Evolutionary conservation across 2,797 vertebrate genomes (phyloP), one percentile per base, ranked within the genome.

Genomic region (Tapirus indicus): DNA sequence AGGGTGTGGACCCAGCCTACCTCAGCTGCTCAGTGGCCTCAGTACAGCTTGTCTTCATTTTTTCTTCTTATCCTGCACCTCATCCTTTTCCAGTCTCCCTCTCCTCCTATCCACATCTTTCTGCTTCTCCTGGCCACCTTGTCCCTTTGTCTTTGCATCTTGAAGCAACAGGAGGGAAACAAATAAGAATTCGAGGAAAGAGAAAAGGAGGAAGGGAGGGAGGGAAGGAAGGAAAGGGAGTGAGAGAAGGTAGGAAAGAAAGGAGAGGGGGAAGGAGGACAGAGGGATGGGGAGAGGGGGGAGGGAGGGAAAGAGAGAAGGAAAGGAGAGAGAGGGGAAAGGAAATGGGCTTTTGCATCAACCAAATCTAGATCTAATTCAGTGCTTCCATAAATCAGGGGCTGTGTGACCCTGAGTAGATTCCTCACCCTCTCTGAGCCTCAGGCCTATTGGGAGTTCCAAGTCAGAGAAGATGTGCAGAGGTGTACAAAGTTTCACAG

Each of bases 11-110:
- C 27, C 58, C 58, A 13, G 35, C 56, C 49, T 41, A 5, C 25
- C 32, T 35, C 72, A n/a, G 64, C 52, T 6, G 52, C 35, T 77
- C 7, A 0, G 0, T 0, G 1, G 41, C 78, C 69, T 44, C 0
- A 6, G 23, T 3, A 38, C 68, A 23, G 35, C 12, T 18, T 16
- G 25, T n/a, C 38, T 23, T 38, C 29, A 2, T 27, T 5, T 7
- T 11, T 12, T 79, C 49, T 35, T n/a, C 17, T 11, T 29, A 12
- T 47, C 35, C 35, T 2, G 60, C 77, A 6, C 20, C 20, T 21
- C 41, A 2, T 7, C 56, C 66, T 64, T 25, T 41, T 29, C 85
- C 13, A 2, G 21, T 44, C 60, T 5, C 58, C 2, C 13, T 29
- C 23, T 64, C 13, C n/a, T 79, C 14, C 58, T 18, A 25, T 49